Conservation (phyloP, 1,140 invertebrate species). For the Cydia strobilella region DNA sequence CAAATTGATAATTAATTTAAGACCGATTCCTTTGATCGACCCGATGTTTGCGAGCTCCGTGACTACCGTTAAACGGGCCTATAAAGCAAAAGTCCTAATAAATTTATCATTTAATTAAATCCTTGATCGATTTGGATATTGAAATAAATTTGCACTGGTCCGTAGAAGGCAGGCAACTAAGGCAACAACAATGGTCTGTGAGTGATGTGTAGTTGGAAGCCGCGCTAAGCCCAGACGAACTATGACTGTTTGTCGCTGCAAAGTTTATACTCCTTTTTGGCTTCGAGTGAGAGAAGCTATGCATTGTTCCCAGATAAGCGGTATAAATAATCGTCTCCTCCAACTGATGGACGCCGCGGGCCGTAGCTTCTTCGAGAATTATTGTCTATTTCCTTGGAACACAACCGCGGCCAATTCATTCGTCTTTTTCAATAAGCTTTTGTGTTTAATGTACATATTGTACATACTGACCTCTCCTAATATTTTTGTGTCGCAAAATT, state of each 20-base stretch:
- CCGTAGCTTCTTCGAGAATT: constrained; percentile 42
- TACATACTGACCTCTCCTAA: background rate
- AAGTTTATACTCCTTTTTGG: constrained; percentile 5
- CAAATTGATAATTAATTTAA: constrained; percentile 80
- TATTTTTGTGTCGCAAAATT: constrained; percentile 1
- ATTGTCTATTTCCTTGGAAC: constrained; percentile 41
- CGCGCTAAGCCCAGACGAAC: background rate
- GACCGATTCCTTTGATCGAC: constrained; percentile 70
- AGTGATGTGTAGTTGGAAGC: constrained; percentile 42
- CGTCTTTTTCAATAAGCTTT: constrained; percentile 28
- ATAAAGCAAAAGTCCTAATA: constrained; percentile 24
- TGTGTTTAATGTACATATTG: constrained; percentile 20
- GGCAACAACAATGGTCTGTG: constrained; percentile 47
- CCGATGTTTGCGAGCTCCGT: constrained; percentile 68
- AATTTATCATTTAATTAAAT: constrained; percentile 32
- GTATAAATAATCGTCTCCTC: constrained; percentile 56
- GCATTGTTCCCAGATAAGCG: constrained; percentile 64
- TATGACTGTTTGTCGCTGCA: constrained; percentile 6
- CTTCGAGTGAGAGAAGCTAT: constrained; percentile 35
- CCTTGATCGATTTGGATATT: constrained; percentile 31
- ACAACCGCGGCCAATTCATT: constrained; percentile 30
- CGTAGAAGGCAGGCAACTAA: constrained; percentile 11
- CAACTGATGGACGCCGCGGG: constrained; percentile 50
- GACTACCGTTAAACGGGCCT: constrained; percentile 48
- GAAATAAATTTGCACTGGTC: constrained; percentile 16